Evolutionary conservation across 1,140 invertebrate genomes (phyloP), one percentile per base, ranked within the genome.

Genomic region (Gonatopus flavifemur): DNA sequence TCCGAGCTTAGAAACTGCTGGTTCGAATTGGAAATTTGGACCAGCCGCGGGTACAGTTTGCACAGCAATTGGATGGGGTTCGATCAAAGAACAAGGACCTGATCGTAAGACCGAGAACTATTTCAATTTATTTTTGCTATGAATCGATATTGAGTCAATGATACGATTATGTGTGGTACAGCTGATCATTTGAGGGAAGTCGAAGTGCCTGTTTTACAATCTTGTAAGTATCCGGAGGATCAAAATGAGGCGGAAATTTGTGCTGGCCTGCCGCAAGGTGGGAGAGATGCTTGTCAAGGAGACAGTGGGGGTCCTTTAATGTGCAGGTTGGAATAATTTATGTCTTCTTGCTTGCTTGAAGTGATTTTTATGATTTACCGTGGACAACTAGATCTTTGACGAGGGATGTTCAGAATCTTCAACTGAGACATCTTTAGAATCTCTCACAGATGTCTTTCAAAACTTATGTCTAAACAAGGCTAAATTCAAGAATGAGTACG

Each of bases 271-370:
- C 52, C 67, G 3, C 79, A 84, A 72, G 91, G 91, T 16, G 87
- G 88, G 2, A 83, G 82, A 64, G 91, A 94, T 73, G 84, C 91
- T 3, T 94, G 91, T 64, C 87, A 90, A 75, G 88, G 88, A 20
- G 88, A 90, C 56, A 90, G 88, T 53, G 89, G 89, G 16, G 89
- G 90, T 9, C 89, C 89, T 19, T 79, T 91, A 18, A 80, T 91
- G 64, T 91, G 88, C 72, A 69, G 59, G 78, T 79, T 47, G 56
- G 47, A n/a, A 52, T n/a, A n/a, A n/a, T n/a, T n/a, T n/a, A n/a
- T n/a, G n/a, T n/a, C n/a, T n/a, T n/a, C n/a, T n/a, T n/a, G n/a
- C n/a, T n/a, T n/a, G n/a, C n/a, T n/a, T n/a, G n/a, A n/a, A n/a
- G n/a, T n/a, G n/a, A n/a, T n/a, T n/a, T n/a, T n/a, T n/a, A n/a